phyloP scores from a whole-genome alignment of 2,797 vertebrate genomes.

The Champsocephalus esox region DNA sequence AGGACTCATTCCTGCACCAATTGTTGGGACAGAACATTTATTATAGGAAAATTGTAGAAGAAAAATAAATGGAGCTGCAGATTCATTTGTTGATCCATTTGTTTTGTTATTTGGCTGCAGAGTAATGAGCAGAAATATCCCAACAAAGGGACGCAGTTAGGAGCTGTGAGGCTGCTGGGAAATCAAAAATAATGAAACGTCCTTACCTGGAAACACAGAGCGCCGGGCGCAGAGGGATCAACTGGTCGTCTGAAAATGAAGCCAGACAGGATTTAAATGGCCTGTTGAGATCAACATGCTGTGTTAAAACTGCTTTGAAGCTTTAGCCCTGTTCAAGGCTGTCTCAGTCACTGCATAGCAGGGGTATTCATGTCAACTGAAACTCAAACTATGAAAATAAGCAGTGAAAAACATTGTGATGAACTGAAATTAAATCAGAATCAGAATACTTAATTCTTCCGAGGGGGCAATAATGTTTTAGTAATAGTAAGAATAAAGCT shows the following conservation, averaged over 20 bases:
- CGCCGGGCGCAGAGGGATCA: slow-evolving; percentile 5
- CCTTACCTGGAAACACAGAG: slow-evolving; percentile 38
- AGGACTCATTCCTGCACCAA: no score
- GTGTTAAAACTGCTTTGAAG: not conserved
- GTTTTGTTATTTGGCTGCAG: slow-evolving; percentile 34
- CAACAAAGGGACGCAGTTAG: slow-evolving; percentile 19
- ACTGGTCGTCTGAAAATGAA: slow-evolving; percentile 31
- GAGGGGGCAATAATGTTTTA: no score
- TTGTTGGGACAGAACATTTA: not conserved
- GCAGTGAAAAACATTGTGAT: no score
- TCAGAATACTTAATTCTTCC: no score
- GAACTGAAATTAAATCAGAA: no score
- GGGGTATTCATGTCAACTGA: no score
- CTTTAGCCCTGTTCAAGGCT: not conserved
- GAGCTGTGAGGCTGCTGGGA: slow-evolving; percentile 58
- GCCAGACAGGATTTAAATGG: slow-evolving; percentile 16
- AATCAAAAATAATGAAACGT: slow-evolving; percentile 50
- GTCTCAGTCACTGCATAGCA: no score
- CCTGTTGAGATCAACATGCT: slow-evolving; percentile 8
- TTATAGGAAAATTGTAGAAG: not conserved
- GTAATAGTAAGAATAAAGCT: no score
- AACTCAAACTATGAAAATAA: no score
- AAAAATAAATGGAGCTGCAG: slow-evolving; percentile 11
- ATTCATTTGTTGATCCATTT: slow-evolving; percentile 34
- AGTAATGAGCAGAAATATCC: slow-evolving; percentile 52